A percentile compares a stretch with the other conserved stretches of the same genome.
phyloP scores from a whole-genome alignment of 2,888 invertebrate species.

The Rhimphoctona megacephalus region DNA sequence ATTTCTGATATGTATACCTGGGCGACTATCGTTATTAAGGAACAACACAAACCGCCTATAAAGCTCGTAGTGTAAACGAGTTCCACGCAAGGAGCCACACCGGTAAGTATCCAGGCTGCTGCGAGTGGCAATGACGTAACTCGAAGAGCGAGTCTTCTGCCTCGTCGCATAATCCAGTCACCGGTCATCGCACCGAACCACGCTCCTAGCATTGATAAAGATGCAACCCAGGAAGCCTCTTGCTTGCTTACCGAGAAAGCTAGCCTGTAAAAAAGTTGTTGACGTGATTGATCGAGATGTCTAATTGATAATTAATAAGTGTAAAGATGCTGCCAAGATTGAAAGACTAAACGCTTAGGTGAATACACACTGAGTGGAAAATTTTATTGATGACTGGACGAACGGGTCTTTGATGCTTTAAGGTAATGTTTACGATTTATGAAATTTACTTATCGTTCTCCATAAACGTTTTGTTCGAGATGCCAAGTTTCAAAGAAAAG shows the following conservation, averaged over 20 bases:
- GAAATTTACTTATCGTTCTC: not conserved
- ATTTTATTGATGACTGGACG: not conserved
- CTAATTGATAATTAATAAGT: slow-evolving; percentile 6
- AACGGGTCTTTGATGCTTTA: not conserved
- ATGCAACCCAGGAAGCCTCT: slow-evolving; percentile 93
- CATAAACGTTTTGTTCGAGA: not conserved
- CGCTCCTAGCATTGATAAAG: slow-evolving; percentile 92
- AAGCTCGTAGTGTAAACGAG: slow-evolving; percentile 94
- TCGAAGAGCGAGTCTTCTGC: slow-evolving; percentile 89
- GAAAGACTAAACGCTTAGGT: not conserved
- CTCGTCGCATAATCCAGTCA: slow-evolving; percentile 91
- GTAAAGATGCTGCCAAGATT: not conserved
- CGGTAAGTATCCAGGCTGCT: slow-evolving; percentile 93
- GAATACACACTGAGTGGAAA: not conserved
- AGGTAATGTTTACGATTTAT: not conserved
- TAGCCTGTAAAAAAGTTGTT: slow-evolving; percentile 75
- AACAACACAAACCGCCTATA: slow-evolving; percentile 93
- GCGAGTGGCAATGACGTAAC: slow-evolving; percentile 91
- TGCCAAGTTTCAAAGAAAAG: not conserved
- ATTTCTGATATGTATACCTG: slow-evolving; percentile 97
- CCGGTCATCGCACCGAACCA: slow-evolving; percentile 92
- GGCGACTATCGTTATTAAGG: slow-evolving; percentile 91
- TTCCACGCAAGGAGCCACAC: slow-evolving; percentile 91
- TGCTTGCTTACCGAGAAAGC: slow-evolving; percentile 90
- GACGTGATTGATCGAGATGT: slow-evolving; percentile 17